Evolutionary conservation across 2,888 invertebrate species (phyloP), one percentile per base, ranked within the genome.

Genomic region (Scelioninae gen. 1): DNA sequence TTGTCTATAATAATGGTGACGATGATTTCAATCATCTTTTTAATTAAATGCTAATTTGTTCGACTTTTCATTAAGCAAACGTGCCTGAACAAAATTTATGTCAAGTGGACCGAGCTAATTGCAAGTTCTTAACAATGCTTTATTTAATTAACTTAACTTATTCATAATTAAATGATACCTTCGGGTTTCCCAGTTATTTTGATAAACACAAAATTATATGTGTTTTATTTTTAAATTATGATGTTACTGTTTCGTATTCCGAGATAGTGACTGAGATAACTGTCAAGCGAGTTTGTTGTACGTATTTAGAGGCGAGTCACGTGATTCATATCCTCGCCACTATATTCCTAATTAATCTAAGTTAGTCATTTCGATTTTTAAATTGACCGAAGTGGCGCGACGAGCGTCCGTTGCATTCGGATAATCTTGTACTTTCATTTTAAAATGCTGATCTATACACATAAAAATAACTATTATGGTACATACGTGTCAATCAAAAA

Each of bases 291-390:
- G 68, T 11, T 38, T 55, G 55, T 32, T 55, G 55, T 11, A 38
- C 23, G 63, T 65, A 56, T 74, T 74, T 65, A 63, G 65, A 60
- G 51, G 49, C 71, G 40, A 71, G 60, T 60, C 63, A 34, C 38
- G 65, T 74, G 74, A 74, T 74, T 74, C 74, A 74, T n/a, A 74
- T 60, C 72, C 60, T 60, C 60, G 58, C 23, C 29, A 40, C 53
- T 13, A 11, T 63, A 63, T 74, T 74, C 56, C 45, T 74, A 74
- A 74, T 63, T 74, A 74, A 74, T 55, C 47, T 38, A 23, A 55
- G 34, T 55, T 32, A 23, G 34, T 32, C 63, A 11, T 16, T 65
- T 47, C 49, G 51, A 31, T 15, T 63, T 60, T 62, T 56, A 51
- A 71, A 60, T 43, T 60, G 56, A 56, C 68, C 5, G 56, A 68